Conservation (phyloP, 2,797 vertebrate species). For the Sebastes oblongus region DNA sequence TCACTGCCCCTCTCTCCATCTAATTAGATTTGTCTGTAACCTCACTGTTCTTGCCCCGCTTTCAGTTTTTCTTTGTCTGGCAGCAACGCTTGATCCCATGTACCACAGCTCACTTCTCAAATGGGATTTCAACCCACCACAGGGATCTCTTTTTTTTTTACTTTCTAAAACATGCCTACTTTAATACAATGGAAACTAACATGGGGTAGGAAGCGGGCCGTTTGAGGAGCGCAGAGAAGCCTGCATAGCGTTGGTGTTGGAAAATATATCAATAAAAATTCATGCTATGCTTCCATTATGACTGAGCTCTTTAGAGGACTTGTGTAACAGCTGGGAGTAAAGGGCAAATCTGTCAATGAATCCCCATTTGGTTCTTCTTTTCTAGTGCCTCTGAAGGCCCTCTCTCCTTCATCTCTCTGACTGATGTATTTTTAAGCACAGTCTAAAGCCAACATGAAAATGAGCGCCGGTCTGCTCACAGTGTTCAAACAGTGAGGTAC, state of each 20-base stretch:
- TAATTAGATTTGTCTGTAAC: slow-evolving; percentile 75
- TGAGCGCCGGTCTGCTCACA: slow-evolving; percentile 19
- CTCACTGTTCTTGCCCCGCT: slow-evolving; percentile 60
- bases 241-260: slow-evolving; percentile 19
- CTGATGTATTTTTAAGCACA: slow-evolving; percentile 67
- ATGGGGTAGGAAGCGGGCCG: slow-evolving; percentile 19
- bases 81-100: slow-evolving; percentile 59
- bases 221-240: slow-evolving; percentile 27
- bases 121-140: slow-evolving; percentile 68
- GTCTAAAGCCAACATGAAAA: slow-evolving; percentile 53
- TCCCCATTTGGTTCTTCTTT: slow-evolving; percentile 53
- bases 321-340: slow-evolving; percentile 59
- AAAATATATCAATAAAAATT: slow-evolving; percentile 35
- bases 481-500: slow-evolving; percentile 29
- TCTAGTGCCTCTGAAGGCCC: slow-evolving; percentile 40
- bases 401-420: slow-evolving; percentile 56
- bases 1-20: slow-evolving; percentile 55
- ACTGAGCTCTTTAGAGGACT: slow-evolving; percentile 44
- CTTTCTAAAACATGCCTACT: slow-evolving; percentile 36
- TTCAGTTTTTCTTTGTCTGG: slow-evolving; percentile 63
- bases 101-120: slow-evolving; percentile 53
- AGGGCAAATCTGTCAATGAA: slow-evolving; percentile 64
- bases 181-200: slow-evolving; percentile 44
- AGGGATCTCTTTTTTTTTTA: slow-evolving; percentile 32
- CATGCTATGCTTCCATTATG: slow-evolving; percentile 34